phyloP scores from a whole-genome alignment of 1,140 invertebrate species.

The Tenebrio molitor region DNA sequence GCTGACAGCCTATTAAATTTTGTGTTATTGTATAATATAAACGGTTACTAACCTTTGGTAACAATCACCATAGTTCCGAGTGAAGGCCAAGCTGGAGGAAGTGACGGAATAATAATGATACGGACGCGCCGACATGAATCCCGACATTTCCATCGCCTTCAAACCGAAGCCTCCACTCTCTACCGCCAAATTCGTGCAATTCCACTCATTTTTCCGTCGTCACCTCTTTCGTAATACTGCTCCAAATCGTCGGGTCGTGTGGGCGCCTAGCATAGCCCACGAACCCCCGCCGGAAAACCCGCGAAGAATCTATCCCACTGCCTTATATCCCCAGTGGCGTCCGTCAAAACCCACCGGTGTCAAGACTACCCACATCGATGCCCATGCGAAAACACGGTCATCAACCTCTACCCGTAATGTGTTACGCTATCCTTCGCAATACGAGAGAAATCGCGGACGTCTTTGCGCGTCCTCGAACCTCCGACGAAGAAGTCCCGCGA shows the following conservation, averaged over 20 bases:
- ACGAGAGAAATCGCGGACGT: conserved; percentile 51
- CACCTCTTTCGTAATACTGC: no score
- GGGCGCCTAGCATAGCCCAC: no score
- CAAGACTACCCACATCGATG: conserved; percentile 47
- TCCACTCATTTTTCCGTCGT: no score
- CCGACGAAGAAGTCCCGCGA: conserved; percentile 9
- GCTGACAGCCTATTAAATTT: no score
- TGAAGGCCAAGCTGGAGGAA: conserved; percentile 43
- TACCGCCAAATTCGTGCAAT: neutral
- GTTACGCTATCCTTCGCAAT: conserved; percentile 61
- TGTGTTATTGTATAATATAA: conserved; percentile 12
- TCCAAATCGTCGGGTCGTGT: neutral
- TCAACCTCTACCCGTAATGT: conserved; percentile 61
- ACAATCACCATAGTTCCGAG: conserved; percentile 38
- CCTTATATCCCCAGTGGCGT: conserved; percentile 22
- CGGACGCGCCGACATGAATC: conserved; percentile 22
- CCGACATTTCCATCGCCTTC: conserved; percentile 8
- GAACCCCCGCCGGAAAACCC: no score
- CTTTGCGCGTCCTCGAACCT: neutral
- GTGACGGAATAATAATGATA: conserved; percentile 25
- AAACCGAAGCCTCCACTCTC: neutral
- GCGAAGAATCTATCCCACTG: conserved; percentile 20
- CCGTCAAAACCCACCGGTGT: conserved; percentile 54
- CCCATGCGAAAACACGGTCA: conserved; percentile 56
- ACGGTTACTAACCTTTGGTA: conserved; percentile 42